Evolutionary conservation across 2,797 vertebrate genomes (phyloP), one percentile per base, ranked within the genome.

Genomic region (Pseudotriccus pelzelni): DNA sequence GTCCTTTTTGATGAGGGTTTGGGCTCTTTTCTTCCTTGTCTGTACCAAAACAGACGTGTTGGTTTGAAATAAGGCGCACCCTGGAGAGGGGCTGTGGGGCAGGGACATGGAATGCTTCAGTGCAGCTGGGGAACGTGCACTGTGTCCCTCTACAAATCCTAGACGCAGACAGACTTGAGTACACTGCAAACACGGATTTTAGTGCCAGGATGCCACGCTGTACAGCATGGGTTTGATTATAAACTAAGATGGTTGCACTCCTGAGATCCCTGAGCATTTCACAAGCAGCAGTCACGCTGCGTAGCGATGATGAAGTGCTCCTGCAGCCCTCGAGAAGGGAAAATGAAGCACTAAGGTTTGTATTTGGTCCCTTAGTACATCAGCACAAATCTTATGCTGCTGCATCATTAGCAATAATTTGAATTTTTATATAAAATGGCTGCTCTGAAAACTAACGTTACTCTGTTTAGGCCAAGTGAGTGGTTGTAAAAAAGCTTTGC

Each of bases 81-180:
- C 37, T 10, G 1, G 3, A 39, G 64, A 27, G 72, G 47, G 21
- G 43, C 16, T 18, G 21, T 7, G 2, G 70, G 49, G 28, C 59
- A 62, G 1, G 7, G 41, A 24, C 2, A 5, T 60, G 41, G 10
- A 39, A 16, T 22, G 24, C 28, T 34, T 62, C 9, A 11, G 15
- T 16, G 8, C 55, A 13, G n/a, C 30, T 62, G 90, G 69, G 53
- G 20, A 36, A 24, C 1, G 7, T 7, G 11, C 0, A 15, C 37
- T 30, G 1, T 1, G 2, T 49, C 44, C 1, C 0, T 34, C n/a
- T n/a, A 1, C 2, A 6, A 49, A 15, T 46, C 25, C 10, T 37
- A 46, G 46, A 43, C 6, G 2, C 59, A 63, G 34, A 10, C n/a
- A 34, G 63, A 37, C 2, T 6, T 14, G 36, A 49, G 36, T 44